Evolutionary conservation across 1,140 invertebrate species (phyloP).

Genomic region (Asbolus verrucosus): DNA sequence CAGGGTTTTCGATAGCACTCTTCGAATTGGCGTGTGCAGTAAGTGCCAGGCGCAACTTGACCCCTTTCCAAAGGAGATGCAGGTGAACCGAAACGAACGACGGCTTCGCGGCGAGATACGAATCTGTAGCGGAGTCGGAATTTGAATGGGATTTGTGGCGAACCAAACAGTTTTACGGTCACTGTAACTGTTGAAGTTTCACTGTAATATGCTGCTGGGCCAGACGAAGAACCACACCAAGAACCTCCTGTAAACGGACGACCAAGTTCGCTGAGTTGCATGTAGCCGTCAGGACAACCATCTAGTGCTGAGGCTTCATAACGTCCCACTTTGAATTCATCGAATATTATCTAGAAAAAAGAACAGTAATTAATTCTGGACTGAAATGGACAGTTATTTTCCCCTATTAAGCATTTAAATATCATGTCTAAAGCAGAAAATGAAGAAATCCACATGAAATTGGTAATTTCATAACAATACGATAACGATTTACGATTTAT

Average conservation of each 20-base stretch:
- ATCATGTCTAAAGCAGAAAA: too few species aligned
- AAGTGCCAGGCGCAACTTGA: slow-evolving; percentile 85
- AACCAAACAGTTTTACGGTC: slow-evolving; percentile 77
- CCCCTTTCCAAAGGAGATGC: slow-evolving; percentile 80
- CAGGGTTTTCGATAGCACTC: slow-evolving; percentile 87
- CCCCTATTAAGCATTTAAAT: too few species aligned
- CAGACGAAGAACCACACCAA: slow-evolving; percentile 83
- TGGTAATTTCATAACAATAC: too few species aligned
- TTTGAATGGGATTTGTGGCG: slow-evolving; percentile 76
- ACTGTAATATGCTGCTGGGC: slow-evolving; percentile 85
- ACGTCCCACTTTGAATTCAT: slow-evolving; percentile 83
- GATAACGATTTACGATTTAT: too few species aligned
- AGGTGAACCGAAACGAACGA: slow-evolving; percentile 80
- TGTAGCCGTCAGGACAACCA: slow-evolving; percentile 85
- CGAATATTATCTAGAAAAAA: slow-evolving; percentile 79
- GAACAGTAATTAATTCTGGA: neutral
- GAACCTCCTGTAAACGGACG: slow-evolving; percentile 85
- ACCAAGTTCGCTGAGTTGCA: slow-evolving; percentile 84
- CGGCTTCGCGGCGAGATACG: slow-evolving; percentile 77
- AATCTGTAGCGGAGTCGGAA: slow-evolving; percentile 84
- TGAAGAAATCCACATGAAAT: too few species aligned
- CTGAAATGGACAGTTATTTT: too few species aligned
- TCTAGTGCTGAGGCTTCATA: slow-evolving; percentile 75
- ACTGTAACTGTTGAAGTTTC: slow-evolving; percentile 86
- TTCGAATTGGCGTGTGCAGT: slow-evolving; percentile 89